Base-by-base conservation (phyloP, 2,888 invertebrate species). In the Andrena flavipes region DNA sequence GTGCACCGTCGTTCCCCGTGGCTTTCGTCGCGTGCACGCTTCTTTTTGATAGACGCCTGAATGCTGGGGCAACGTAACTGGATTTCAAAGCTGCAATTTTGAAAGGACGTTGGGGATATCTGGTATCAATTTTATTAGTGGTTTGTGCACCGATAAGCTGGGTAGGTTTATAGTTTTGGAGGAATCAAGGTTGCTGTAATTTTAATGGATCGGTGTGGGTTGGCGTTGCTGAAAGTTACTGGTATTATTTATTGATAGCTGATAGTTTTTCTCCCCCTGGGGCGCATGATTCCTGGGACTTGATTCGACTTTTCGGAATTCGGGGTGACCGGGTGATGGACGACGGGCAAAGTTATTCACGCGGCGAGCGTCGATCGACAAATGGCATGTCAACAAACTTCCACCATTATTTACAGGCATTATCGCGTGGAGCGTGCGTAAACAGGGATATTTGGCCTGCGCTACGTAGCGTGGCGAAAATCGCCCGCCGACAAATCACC, bases 341-440 rank as follows among this genome's bases (percentile, higher is more conserved):
- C 62, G 74, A 26, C 71, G 62, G 56, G 48, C 49, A 49, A 83
- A 80, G 70, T 80, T 75, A 77, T 75, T 64, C 74, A 42, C 65
- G 62, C 60, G 67, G 51, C 64, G 74, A 71, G 74, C 65, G 63
- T 48, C 76, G 80, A 84, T 84, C 76, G 80, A 64, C 84, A 80
- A 80, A 83, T 80, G 80, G 84, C 71, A 68, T 80, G 80, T 76
- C 84, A 84, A 80, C 84, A 84, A 84, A 84, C 80, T 84, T 84
- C 74, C 74, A 51, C 77, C 84, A 84, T 84, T 80, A 84, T 84
- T 84, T 84, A 81, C 84, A 80, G 56, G 82, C 82, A 84, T 84
- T 84, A 82, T 82, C 79, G 82, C 79, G 72, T n/a, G 68, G 76
- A 63, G 76, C 76, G 84, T 80, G 65, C 80, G 84, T 84, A 83